Evolutionary conservation across 2,888 invertebrate species (phyloP), one percentile per base, ranked within the genome.

Genomic region (Catocala fraxini): DNA sequence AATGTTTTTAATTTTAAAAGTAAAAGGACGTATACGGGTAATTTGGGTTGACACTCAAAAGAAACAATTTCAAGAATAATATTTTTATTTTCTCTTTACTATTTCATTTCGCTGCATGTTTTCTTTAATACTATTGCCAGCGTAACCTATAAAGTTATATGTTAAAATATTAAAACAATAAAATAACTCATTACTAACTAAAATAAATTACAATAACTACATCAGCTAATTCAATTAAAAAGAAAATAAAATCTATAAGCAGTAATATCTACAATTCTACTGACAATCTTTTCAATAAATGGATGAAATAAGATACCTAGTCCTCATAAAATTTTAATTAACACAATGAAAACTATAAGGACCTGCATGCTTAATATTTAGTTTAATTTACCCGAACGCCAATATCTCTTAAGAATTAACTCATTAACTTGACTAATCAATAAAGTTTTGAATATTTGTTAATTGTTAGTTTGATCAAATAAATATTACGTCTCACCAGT

Each of bases 11-110:
- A 25, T 25, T 25, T 25, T 25, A 3, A 25, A 25, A 25, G 25
- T 25, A 25, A 25, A 42, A 42, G 11, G 11, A 11, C n/a, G n/a
- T 11, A 41, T 42, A n/a, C 6, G 25, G 73, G 54, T 53, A 47
- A 51, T 43, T 57, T 52, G 47, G 73, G 75, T 56, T 49, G 34
- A 58, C 65, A 41, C 47, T 58, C 48, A 73, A 74, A 73, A 63
- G 59, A 74, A 77, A 74, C 77, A 77, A 74, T 58, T 65, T 43
- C 4, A 39, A 43, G 15, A 11, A 51, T 9, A 42, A 34, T 58
- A 46, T 59, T 57, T 51, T 39, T 58, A 51, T 56, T 61, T 45
- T 54, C n/a, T 56, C 39, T 49, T 39, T 35, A 35, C 33, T 13
- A 42, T n/a, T 15, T 51, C 12, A 43, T 15, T 47, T 54, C 62